Conservation (phyloP, 2,888 invertebrate species). For the Crossocerus cetratus region DNA sequence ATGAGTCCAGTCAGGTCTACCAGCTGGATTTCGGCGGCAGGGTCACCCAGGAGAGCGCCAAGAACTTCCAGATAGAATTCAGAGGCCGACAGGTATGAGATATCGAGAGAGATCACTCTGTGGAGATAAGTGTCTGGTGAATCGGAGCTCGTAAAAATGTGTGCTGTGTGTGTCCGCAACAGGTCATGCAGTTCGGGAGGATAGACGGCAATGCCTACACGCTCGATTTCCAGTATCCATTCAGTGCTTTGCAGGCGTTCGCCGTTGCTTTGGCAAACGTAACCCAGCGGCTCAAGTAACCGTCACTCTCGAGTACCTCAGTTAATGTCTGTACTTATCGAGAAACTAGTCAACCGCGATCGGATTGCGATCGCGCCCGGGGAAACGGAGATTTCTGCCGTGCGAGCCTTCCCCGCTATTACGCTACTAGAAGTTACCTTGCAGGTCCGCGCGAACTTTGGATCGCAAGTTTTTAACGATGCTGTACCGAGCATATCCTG, state of each 20-base stretch:
- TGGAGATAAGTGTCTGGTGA: no score
- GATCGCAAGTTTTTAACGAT: slow-evolving; percentile 52
- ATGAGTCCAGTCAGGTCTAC: slow-evolving; percentile 99
- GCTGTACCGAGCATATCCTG: slow-evolving; percentile 17
- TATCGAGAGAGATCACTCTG: neutral
- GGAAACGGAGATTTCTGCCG: neutral
- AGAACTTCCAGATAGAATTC: slow-evolving; percentile 99
- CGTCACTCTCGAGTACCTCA: slow-evolving; percentile 57
- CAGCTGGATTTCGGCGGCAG: slow-evolving; percentile 99
- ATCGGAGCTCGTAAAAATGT: no score
- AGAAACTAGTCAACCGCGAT: no score
- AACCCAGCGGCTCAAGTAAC: slow-evolving; percentile 94
- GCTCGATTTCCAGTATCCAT: slow-evolving; percentile 98
- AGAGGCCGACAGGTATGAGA: slow-evolving; percentile 91
- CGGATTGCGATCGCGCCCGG: neutral
- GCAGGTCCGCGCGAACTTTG: slow-evolving; percentile 62
- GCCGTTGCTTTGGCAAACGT: slow-evolving; percentile 98
- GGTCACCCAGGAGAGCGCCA: slow-evolving; percentile 99
- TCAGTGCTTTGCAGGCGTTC: slow-evolving; percentile 98
- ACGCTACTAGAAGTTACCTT: slow-evolving; percentile 28
- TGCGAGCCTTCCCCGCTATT: no score
- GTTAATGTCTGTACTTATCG: slow-evolving; percentile 58
- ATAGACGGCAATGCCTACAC: slow-evolving; percentile 99
- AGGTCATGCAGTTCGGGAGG: slow-evolving; percentile 99
- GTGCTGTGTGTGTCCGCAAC: slow-evolving; percentile 36